Percentiles rank a stretch among this genome's conserved stretches.
Conservation (phyloP, 2,888 invertebrate genomes). For the Trilocha varians region DNA sequence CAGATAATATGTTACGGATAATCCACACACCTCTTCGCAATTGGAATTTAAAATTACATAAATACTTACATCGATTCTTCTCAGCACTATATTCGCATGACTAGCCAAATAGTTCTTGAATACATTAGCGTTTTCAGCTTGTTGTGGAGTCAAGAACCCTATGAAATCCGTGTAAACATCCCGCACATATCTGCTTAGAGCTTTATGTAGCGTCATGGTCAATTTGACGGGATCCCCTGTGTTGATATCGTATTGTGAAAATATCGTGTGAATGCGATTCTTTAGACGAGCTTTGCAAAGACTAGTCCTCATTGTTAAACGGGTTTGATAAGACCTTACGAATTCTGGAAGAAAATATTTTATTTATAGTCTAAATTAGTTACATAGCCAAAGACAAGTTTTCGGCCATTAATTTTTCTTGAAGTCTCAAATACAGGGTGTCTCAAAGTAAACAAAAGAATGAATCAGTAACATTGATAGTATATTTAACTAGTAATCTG, state of each 20-base stretch:
- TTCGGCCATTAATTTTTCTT: too few species aligned
- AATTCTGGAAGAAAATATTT: slow-evolving; percentile 27
- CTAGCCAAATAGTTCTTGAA: slow-evolving; percentile 49
- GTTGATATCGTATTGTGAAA: slow-evolving; percentile 31
- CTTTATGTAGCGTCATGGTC: slow-evolving; percentile 21
- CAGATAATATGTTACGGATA: too few species aligned
- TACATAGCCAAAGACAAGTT: too few species aligned
- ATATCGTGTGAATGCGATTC: slow-evolving; percentile 18
- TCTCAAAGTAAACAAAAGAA: too few species aligned
- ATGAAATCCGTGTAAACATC: slow-evolving; percentile 51
- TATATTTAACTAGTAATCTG: too few species aligned
- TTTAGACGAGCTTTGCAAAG: slow-evolving; percentile 24
- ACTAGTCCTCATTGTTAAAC: slow-evolving; percentile 24
- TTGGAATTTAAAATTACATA: background rate
- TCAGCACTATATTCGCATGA: slow-evolving; percentile 31
- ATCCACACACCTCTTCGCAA: too few species aligned
- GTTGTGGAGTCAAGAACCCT: slow-evolving; percentile 46
- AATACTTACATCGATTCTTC: slow-evolving; percentile 38
- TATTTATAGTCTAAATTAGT: background rate
- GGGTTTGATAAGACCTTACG: slow-evolving; percentile 39
- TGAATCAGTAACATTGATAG: too few species aligned
- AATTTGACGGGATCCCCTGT: slow-evolving; percentile 26
- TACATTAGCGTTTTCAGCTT: slow-evolving; percentile 36
- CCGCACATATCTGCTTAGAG: slow-evolving; percentile 26
- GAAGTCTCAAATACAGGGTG: too few species aligned